Percentiles rank a stretch among this genome's conserved stretches.
These are phyloP conservation scores for Bedellia somnulentella DNA, from an alignment of 2,888 invertebrate species.

Conservation along the genomic window DNA sequence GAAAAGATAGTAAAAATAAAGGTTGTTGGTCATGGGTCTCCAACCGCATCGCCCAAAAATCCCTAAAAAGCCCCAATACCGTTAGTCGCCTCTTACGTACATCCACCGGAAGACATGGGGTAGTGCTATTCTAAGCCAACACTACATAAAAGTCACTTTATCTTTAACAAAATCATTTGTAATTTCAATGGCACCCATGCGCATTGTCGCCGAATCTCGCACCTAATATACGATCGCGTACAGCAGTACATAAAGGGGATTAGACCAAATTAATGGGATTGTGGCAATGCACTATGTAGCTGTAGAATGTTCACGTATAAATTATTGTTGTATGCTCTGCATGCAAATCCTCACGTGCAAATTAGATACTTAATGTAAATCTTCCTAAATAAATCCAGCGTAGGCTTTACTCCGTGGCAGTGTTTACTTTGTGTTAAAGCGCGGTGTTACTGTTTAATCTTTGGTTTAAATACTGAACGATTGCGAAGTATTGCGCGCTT, in stretches of 20 bases:
- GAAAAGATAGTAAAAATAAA: too few relatives aligned
- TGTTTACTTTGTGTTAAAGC: neutral
- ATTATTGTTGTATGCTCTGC: constrained; percentile 5
- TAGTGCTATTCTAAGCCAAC: too few relatives aligned
- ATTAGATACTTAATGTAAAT: constrained; percentile 5
- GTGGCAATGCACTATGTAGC: constrained; percentile 16
- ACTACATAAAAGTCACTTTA: too few relatives aligned
- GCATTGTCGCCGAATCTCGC: neutral
- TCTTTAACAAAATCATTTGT: too few relatives aligned
- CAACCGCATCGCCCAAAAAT: too few relatives aligned
- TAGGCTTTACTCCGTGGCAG: neutral
- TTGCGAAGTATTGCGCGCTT: neutral
- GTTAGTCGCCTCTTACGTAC: too few relatives aligned
- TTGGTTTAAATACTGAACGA: neutral
- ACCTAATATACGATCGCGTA: neutral
- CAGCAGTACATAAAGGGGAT: constrained; percentile 30
- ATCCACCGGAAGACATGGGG: too few relatives aligned
- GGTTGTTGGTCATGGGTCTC: too few relatives aligned
- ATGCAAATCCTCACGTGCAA: constrained; percentile 7
- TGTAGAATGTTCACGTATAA: constrained; percentile 3
- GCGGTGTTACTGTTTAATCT: neutral
- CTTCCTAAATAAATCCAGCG: constrained; percentile 1
- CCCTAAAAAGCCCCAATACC: too few relatives aligned
- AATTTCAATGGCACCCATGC: too few relatives aligned
- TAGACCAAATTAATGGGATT: constrained; percentile 38